Evolutionary conservation across 2,888 invertebrate species (phyloP), one percentile per base, ranked within the genome.

Genomic region (Andrena haemorrhoa): DNA sequence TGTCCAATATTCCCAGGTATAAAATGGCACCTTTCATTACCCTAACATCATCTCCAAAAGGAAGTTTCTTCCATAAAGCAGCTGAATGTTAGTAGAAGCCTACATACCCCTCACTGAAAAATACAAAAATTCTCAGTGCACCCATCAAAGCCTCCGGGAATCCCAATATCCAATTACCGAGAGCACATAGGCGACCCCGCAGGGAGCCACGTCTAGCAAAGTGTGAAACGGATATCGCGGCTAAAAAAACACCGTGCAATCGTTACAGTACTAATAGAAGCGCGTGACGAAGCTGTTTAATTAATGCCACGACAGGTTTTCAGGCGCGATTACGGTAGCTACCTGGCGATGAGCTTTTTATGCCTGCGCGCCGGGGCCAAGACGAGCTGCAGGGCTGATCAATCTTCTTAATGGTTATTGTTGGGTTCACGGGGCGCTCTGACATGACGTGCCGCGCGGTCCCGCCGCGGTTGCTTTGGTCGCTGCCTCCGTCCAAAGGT

Each of bases 321-420:
- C 74, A 70, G 47, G 47, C 60, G 33, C 53, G 66, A 65, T 75
- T 49, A 82, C 75, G 75, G 81, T 75, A 80, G 82, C 82, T 80
- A 79, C 79, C 71, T 61, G 47, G 63, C 70, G 81, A 79, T 70
- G 81, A 74, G 74, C 81, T 80, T 82, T 82, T 80, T 82, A 80
- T 58, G 70, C 75, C 29, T 49, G 75, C 20, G 66, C 68, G 71
- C 71, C 63, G 70, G 75, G 81, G 61, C 49, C 7, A 70, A 47
- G 69, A 75, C 82, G 56, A 64, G 82, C 70, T 47, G 69, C 69
- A 53, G 26, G 81, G 75, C 74, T 80, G 82, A 82, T 82, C 82
- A 80, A 82, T 82, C 81, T 82, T 81, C 82, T 82, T 82, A 82
- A 82, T 82, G 82, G 82, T 82, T 80, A 80, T 80, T 82, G 82